These are phyloP conservation scores for Clanis bilineata DNA, from an alignment of 2,888 invertebrate genomes.

Conservation along the genomic window DNA sequence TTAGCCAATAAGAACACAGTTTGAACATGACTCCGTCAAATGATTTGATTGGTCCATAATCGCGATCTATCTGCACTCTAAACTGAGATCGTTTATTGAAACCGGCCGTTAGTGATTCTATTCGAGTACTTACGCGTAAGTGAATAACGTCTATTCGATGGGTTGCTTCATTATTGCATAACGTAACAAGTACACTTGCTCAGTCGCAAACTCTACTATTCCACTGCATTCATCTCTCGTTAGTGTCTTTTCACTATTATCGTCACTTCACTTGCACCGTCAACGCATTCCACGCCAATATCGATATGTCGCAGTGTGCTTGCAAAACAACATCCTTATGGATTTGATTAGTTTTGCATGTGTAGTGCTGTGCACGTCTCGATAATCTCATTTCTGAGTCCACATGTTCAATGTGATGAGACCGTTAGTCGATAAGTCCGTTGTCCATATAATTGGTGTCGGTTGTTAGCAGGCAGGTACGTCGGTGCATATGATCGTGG, in stretches of 20 bases:
- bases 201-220: constrained; percentile 37
- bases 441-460: constrained; percentile 13
- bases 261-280: constrained; percentile 17
- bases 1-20: no score
- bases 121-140: constrained; percentile 62
- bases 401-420: constrained; percentile 26
- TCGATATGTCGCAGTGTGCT: background rate
- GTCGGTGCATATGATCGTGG: constrained; percentile 84
- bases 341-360: background rate
- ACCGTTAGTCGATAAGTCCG: constrained; percentile 17
- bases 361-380: constrained; percentile 13
- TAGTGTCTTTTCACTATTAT: constrained; percentile 35
- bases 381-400: constrained; percentile 20
- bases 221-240: constrained; percentile 33
- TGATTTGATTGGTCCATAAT: no score
- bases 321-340: constrained; percentile 9
- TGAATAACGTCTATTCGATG: constrained; percentile 72
- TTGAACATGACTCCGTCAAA: no score
- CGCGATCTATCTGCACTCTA: no score
- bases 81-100: no score
- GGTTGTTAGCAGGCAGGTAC: constrained; percentile 64
- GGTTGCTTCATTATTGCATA: constrained; percentile 56
- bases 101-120: constrained; percentile 50
- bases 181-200: constrained; percentile 55
- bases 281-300: constrained; percentile 11